Evolutionary conservation across 2,113 vertebrate species (phyloP), one percentile per base, ranked within the genome.

Genomic region (Lasiurus cinereus): DNA sequence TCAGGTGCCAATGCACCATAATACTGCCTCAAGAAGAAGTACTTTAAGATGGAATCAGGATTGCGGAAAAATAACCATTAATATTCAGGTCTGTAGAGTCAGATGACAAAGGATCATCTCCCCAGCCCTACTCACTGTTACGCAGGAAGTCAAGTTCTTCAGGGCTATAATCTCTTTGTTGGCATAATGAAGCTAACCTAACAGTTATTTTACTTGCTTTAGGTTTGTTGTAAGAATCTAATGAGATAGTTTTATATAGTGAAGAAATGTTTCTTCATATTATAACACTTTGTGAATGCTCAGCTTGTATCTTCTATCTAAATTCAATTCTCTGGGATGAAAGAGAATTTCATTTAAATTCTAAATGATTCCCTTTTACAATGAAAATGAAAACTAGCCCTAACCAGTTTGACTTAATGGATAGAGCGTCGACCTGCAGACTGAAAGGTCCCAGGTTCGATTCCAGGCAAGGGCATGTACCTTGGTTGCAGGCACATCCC

Each of bases 121-220:
- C 8, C 24, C 62, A 72, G 3, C 19, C 27, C 73, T 69, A n/a
- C 29, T 69, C 36, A 67, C 74, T 52, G 21, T 72, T 92, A 21
- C 46, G 22, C 13, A 82, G 43, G 16, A 77, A 33, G 33, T 85
- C 59, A 64, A 36, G 39, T 27, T 64, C 21, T 33, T 88, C 31
- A 9, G 54, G 50, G 8, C 21, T 31, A 29, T 31, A 4, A 46
- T 70, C 33, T 67, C 70, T 73, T 84, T 43, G 46, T 24, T 12
- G 39, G 76, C 31, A 24, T 21, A 39, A 48, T 48, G 56, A 83
- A 15, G 59, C 54, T 93, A 39, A 66, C 19, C 24, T 66, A 66
- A 64, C 12, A n/a, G 31, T 88, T 93, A 29, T 73, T 93, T 88
- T 36, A 24, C 16, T 89, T 93, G 70, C 72, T 73, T 66, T 83